Conservation (phyloP, 2,888 invertebrate species). For the Himalopsyche tibetana region DNA sequence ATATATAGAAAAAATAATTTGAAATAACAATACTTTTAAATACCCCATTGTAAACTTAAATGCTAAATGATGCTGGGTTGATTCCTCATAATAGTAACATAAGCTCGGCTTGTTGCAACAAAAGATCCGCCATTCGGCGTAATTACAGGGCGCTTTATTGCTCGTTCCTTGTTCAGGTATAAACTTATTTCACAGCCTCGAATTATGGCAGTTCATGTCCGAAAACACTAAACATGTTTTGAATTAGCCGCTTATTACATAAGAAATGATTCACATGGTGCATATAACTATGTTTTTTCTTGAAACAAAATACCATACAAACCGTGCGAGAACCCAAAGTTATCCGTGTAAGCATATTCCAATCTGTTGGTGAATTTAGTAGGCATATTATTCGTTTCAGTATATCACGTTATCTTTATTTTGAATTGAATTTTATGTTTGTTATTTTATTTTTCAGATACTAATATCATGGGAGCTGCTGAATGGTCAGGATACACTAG, state of each 20-base stretch:
- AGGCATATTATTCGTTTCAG: too few species aligned
- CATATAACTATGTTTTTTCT: slow-evolving; percentile 37
- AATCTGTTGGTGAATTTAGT: not conserved
- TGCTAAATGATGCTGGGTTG: not conserved
- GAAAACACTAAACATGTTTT: slow-evolving; percentile 34
- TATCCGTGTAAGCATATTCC: not conserved
- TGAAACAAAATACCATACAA: slow-evolving; percentile 45
- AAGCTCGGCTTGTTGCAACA: slow-evolving; percentile 49
- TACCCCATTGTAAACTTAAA: slow-evolving; percentile 22
- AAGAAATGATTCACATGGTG: not conserved
- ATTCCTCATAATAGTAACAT: slow-evolving; percentile 32
- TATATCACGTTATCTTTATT: too few species aligned
- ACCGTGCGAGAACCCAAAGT: not conserved
- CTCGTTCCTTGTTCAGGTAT: slow-evolving; percentile 60
- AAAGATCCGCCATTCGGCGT: slow-evolving; percentile 59
- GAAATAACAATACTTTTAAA: slow-evolving; percentile 23
- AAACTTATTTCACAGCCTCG: slow-evolving; percentile 46
- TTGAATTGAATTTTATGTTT: not conserved
- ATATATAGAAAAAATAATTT: slow-evolving; percentile 32
- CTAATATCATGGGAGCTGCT: slow-evolving; percentile 79
- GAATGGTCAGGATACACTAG: slow-evolving; percentile 80
- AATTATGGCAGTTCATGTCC: slow-evolving; percentile 55
- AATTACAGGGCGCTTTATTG: slow-evolving; percentile 63
- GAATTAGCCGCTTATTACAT: slow-evolving; percentile 41
- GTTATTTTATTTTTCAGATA: slow-evolving; percentile 72